Base-by-base conservation (phyloP, 2,888 invertebrate species). In the Hyposoter didymator region DNA sequence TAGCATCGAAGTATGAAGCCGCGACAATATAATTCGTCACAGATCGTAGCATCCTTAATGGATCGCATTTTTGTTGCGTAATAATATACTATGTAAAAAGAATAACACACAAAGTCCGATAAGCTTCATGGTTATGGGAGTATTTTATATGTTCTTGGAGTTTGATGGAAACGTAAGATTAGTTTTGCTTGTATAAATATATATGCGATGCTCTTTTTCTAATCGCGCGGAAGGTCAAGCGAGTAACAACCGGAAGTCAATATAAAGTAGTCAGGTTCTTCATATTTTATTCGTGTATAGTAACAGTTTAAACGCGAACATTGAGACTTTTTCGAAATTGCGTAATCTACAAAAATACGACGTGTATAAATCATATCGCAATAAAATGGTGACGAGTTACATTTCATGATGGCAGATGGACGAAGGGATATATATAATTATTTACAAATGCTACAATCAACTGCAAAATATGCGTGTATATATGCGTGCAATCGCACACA, bases 401-500 rank as follows among this genome's bases (percentile, higher is more conserved):
- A 39, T 72, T 22, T 47, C 35, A 45, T 10, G 19, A 79, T 64
- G 52, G 76, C 32, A 76, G 59, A 80, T 66, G n/a, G 6, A 45
- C 32, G 49, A 28, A 64, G 62, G 70, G 49, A 47, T 55, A 39
- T 39, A 79, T 73, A 80, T 28, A 52, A 84, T 83, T 85, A 85
- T 85, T 83, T 85, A 85, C 85, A 85, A 83, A 80, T 83, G 72
- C 80, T 85, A 85, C 72, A 83, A 80, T 76, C 76, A 83, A 81
- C 59, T 52, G n/a, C 17, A 47, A n/a, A 39, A 62, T 64, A 64
- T 64, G 5, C 4, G 10, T 5, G 14, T 28, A 2, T 6, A 4
- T 28, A 2, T 35, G 28, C 28, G n/a, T n/a, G n/a, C n/a, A 64
- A 35, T 64, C 62, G 10, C n/a, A 22, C 12, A 64, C 35, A 35